phyloP scores from a whole-genome alignment of 2,888 invertebrate species.

The Neelides folsomi region DNA sequence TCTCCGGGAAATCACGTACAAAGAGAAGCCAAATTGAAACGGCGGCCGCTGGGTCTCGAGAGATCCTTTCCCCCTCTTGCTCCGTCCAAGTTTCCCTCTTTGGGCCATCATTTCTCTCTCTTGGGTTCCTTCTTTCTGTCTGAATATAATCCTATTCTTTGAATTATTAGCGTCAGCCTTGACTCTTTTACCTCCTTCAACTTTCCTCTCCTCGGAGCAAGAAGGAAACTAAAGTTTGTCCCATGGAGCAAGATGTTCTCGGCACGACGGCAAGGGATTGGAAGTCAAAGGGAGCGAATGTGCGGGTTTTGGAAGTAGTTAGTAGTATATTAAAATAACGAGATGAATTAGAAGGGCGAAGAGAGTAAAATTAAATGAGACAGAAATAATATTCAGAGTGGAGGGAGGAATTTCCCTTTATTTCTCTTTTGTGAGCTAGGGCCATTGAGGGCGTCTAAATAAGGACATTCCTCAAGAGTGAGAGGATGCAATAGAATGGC shows the following conservation, averaged over 20 bases:
- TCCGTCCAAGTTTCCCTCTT: conserved; percentile 1
- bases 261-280: not conserved
- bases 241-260: not conserved
- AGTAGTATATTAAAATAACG: not conserved
- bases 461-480: no score
- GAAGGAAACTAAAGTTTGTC: not conserved
- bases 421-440: not conserved
- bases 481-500: no score
- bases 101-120: not conserved
- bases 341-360: not conserved
- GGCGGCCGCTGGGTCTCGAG: conserved; percentile 13
- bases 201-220: not conserved
- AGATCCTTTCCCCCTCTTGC: conserved; percentile 3
- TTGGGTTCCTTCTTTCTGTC: conserved; percentile 6
- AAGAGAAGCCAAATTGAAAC: conserved; percentile 24
- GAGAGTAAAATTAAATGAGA: conserved; percentile 28
- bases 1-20: conserved; percentile 26
- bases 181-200: not conserved
- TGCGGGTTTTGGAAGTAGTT: not conserved
- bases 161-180: conserved; percentile 9
- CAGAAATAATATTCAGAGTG: conserved; percentile 24
- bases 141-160: conserved; percentile 11
- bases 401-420: not conserved
- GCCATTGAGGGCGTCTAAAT: no score
- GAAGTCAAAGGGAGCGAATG: not conserved